Conservation (phyloP, 2,113 vertebrate species). For the Hippocampus mohnikei region DNA sequence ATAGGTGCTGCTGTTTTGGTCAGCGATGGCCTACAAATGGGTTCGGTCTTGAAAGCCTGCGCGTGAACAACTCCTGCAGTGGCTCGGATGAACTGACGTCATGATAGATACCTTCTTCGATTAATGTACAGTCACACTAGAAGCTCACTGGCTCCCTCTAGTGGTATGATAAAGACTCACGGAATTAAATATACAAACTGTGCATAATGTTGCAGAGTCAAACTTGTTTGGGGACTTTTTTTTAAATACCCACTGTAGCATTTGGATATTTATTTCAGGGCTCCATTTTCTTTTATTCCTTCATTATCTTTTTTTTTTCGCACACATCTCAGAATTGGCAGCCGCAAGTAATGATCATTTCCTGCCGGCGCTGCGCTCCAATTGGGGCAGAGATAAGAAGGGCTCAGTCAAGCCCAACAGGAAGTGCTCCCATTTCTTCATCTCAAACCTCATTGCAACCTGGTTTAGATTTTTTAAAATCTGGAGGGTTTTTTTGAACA, state of each 20-base stretch:
- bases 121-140: neutral
- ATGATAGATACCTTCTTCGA: neutral
- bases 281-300: neutral
- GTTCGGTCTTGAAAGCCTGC: too few species aligned
- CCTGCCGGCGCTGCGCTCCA: neutral
- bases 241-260: neutral
- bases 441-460: conserved; percentile 30
- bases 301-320: neutral
- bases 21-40: too few species aligned
- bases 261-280: neutral
- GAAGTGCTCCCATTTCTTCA: conserved; percentile 25
- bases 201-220: too few species aligned
- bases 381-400: conserved; percentile 19
- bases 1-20: too few species aligned
- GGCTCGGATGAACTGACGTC: neutral
- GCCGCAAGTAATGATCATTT: neutral
- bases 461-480: conserved; percentile 20
- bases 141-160: neutral
- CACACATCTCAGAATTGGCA: neutral
- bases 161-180: neutral
- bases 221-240: too few species aligned
- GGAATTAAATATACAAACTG: neutral
- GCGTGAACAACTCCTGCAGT: neutral
- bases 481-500: conserved; percentile 27
- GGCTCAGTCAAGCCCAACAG: conserved; percentile 22